Conservation (phyloP, 2,113 vertebrate species). For the Hipposideros armiger region DNA sequence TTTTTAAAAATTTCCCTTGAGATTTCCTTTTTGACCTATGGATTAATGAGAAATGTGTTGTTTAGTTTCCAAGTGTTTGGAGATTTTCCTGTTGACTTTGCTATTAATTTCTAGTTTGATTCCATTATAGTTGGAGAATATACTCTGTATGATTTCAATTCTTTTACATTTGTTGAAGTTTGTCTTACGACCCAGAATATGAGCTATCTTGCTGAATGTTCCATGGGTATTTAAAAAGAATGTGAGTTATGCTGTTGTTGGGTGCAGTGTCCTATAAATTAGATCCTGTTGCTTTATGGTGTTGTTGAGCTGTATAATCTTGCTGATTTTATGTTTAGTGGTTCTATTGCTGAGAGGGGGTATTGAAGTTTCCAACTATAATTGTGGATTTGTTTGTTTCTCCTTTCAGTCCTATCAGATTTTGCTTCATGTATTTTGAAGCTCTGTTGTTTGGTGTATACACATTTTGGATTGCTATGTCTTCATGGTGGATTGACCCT, state of each 20-base stretch:
- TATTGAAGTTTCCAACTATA: background rate
- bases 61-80: constrained; percentile 52
- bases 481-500: background rate
- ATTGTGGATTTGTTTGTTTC: constrained; percentile 34
- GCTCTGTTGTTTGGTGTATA: background rate
- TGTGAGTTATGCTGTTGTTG: constrained; percentile 53
- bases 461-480: constrained; percentile 30
- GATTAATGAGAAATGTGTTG: constrained; percentile 38
- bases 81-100: constrained; percentile 52
- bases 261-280: constrained; percentile 51
- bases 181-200: constrained; percentile 44
- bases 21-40: constrained; percentile 33
- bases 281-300: constrained; percentile 44
- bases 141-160: constrained; percentile 24
- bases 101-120: constrained; percentile 61
- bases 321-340: constrained; percentile 49
- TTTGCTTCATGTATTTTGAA: constrained; percentile 58
- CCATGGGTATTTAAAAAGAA: constrained; percentile 62
- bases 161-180: constrained; percentile 41
- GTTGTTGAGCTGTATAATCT: constrained; percentile 56
- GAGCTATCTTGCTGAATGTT: constrained; percentile 43
- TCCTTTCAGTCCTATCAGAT: constrained; percentile 22
- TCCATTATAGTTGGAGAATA: constrained; percentile 44
- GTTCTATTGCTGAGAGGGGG: background rate
- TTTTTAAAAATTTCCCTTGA: background rate